Conservation (phyloP, 2,888 invertebrate species). For the Pandemis cinnamomeana region DNA sequence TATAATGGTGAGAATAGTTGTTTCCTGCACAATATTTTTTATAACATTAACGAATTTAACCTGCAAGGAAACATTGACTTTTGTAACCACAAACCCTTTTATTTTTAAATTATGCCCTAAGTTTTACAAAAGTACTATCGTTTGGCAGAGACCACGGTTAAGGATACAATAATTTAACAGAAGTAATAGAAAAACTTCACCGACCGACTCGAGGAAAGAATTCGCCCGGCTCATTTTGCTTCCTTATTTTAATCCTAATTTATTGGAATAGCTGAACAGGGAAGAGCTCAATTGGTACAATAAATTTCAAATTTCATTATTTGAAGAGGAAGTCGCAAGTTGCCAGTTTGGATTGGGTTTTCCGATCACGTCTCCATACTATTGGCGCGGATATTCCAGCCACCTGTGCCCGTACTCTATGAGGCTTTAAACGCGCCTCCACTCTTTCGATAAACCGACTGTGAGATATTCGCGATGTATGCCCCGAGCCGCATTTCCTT, state of each 20-base stretch:
- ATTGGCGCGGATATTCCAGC: constrained; percentile 81
- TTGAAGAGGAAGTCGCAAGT: constrained; percentile 81
- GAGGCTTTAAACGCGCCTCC: constrained; percentile 80
- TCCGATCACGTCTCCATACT: constrained; percentile 81
- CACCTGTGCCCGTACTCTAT: constrained; percentile 82
- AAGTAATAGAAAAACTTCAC: constrained; percentile 41
- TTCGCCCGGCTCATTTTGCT: constrained; percentile 37
- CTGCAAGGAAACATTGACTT: not conserved
- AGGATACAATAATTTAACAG: constrained; percentile 32
- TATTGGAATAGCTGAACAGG: constrained; percentile 70
- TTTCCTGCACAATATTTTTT: too few species aligned
- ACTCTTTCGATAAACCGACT: constrained; percentile 80
- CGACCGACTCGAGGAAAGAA: constrained; percentile 33
- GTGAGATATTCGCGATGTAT: constrained; percentile 79
- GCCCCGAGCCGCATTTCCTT: constrained; percentile 73
- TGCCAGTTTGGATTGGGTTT: constrained; percentile 77
- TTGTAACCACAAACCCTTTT: not conserved
- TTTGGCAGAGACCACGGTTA: constrained; percentile 18
- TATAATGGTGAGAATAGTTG: too few species aligned
- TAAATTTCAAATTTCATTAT: constrained; percentile 83
- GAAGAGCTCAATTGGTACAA: constrained; percentile 72
- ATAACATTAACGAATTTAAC: not conserved
- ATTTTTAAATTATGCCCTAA: constrained; percentile 1
- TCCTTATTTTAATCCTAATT: constrained; percentile 57
- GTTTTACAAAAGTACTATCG: constrained; percentile 5